These are phyloP conservation scores for Drosophila anomalata DNA, from an alignment of 2,888 invertebrate genomes.

Conservation along the genomic window DNA sequence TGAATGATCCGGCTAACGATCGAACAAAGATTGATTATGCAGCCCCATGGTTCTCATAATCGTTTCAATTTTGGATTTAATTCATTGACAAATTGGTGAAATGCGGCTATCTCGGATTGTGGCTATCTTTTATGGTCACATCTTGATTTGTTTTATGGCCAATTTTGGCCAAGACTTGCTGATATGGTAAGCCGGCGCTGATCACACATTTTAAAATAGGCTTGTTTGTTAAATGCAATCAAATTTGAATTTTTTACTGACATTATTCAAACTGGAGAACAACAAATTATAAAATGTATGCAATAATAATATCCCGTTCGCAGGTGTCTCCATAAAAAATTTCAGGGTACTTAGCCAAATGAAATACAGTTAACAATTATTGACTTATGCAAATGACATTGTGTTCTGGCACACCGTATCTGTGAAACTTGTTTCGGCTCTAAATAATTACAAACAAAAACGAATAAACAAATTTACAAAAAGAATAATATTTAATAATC, in stretches of 20 bases:
- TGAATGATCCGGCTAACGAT: background rate
- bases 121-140: conserved; percentile 28
- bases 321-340: conserved; percentile 4
- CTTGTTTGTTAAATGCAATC: conserved; percentile 16
- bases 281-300: background rate
- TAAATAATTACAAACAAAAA: conserved; percentile 34
- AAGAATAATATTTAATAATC: conserved; percentile 24
- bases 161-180: conserved; percentile 18
- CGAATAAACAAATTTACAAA: conserved; percentile 22
- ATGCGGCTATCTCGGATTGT: conserved; percentile 17
- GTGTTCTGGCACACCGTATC: conserved; percentile 28
- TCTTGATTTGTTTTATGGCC: conserved; percentile 24
- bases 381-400: conserved; percentile 34
- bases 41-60: conserved; percentile 20
- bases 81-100: conserved; percentile 33
- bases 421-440: conserved; percentile 32
- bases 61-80: conserved; percentile 4
- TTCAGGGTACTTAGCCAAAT: conserved; percentile 29
- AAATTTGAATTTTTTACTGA: conserved; percentile 26
- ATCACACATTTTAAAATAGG: conserved; percentile 16
- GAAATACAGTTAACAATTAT: conserved; percentile 41
- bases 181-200: conserved; percentile 24
- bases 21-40: conserved; percentile 5
- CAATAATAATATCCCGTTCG: conserved; percentile 12
- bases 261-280: background rate